Evolutionary conservation across 2,888 invertebrate species (phyloP), one percentile per base, ranked within the genome.

Genomic region (Tanytarsus gracilentus): DNA sequence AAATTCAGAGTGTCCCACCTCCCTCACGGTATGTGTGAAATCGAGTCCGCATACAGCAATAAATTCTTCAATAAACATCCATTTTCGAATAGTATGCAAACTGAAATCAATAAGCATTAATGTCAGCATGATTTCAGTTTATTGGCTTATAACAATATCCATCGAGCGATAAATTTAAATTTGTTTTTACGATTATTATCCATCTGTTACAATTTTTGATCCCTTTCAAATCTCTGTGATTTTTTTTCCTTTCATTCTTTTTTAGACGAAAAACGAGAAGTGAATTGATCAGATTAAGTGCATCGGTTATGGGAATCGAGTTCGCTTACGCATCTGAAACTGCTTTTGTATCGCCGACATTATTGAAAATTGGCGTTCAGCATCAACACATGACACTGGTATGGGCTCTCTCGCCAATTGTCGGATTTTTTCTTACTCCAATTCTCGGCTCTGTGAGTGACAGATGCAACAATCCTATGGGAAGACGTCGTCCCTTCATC

Each of bases 351-450:
- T 95, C 93, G 0, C 96, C 97, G 1, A 94, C 93, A 0, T 76
- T 97, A 11, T 79, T 96, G 3, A 90, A 93, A 76, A 90, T 96
- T 64, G 92, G 96, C 4, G 89, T 96, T 1, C 86, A 89, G 61
- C 93, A 95, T 71, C 83, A 88, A 65, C 88, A 90, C 69, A 96
- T 96, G 94, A 95, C 95, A 0, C 75, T 96, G 61, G 92, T 95
- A 25, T 97, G 96, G 96, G 94, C 94, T 3, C 73, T 96, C 21
- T 95, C 95, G 52, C 96, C 96, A 0, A 76, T 96, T 16, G 84
- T 97, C 49, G 97, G 97, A 60, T 94, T 97, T 76, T 92, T 96
- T 71, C 79, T 95, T 65, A 95, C 95, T 1, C 96, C 97, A 1
- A 76, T 96, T 62, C 76, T 96, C 64, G 96, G 96, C 1, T 94